Percentiles rank a stretch among this genome's conserved stretches.
Evolutionary conservation across 2,888 invertebrate genomes (phyloP).

Genomic region (Aphidoletes aphidimyza): DNA sequence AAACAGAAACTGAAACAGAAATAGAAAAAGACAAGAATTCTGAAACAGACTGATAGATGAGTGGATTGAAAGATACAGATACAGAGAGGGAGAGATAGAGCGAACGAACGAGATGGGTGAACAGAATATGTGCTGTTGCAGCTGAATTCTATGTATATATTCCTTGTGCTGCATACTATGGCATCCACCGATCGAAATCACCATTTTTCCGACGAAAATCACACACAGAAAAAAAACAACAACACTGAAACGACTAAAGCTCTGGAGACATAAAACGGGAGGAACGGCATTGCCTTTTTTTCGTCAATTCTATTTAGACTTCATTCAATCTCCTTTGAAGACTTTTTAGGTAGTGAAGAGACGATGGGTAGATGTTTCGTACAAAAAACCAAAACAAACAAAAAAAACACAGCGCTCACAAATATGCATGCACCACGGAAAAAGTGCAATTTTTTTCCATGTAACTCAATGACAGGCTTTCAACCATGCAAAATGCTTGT

Average conservation of each 20-base stretch:
- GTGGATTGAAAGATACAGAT: slow-evolving; percentile 10
- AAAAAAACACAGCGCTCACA: too few species aligned
- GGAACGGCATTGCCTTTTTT: not conserved
- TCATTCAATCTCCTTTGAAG: slow-evolving; percentile 44
- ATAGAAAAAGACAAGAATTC: slow-evolving; percentile 41
- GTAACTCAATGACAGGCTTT: slow-evolving; percentile 20
- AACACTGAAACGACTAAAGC: slow-evolving; percentile 32
- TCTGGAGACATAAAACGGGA: slow-evolving; percentile 49
- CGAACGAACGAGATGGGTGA: not conserved
- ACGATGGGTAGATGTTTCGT: not conserved
- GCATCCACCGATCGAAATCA: slow-evolving; percentile 45
- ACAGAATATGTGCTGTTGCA: slow-evolving; percentile 2
- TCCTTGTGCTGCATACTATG: slow-evolving; percentile 41
- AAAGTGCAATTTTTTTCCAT: slow-evolving; percentile 17
- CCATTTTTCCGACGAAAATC: slow-evolving; percentile 35
- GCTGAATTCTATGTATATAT: slow-evolving; percentile 13
- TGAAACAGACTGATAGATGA: slow-evolving; percentile 46
- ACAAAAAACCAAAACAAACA: not conserved
- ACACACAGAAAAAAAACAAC: too few species aligned
- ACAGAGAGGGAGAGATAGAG: not conserved
- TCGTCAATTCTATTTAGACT: slow-evolving; percentile 42
- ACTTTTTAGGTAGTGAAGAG: slow-evolving; percentile 47
- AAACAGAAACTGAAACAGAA: slow-evolving; percentile 20
- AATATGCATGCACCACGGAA: not conserved
- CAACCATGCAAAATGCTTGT: slow-evolving; percentile 33